A percentile compares a stretch with the other conserved stretches of the same genome.
Evolutionary conservation across 2,888 invertebrate species (phyloP).

Genomic region (Notocelia uddmanniana): DNA sequence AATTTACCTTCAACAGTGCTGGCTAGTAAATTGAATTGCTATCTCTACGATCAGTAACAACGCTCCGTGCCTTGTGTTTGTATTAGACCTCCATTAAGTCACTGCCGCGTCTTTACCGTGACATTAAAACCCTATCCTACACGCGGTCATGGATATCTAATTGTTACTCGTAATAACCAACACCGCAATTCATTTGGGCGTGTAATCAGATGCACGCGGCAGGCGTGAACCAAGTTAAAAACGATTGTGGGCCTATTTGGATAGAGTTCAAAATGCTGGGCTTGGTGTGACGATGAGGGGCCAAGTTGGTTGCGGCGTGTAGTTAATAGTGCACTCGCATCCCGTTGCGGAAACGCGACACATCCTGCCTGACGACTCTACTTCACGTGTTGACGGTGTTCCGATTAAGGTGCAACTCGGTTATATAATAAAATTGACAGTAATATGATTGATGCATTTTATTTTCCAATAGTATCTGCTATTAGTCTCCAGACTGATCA

Average conservation of each 20-base stretch:
- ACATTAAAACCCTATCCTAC: constrained; percentile 20
- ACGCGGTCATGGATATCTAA: constrained; percentile 13
- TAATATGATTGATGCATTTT: neutral
- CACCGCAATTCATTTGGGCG: constrained; percentile 10
- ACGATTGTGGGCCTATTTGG: neutral
- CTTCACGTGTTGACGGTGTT: constrained; percentile 8
- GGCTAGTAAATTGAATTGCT: neutral
- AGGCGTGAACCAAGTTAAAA: neutral
- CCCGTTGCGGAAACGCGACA: constrained; percentile 59
- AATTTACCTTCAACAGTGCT: no score
- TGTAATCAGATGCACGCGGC: constrained; percentile 19
- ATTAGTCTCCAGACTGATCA: no score
- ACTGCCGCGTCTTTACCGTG: constrained; percentile 11
- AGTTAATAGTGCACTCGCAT: constrained; percentile 59
- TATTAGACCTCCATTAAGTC: neutral
- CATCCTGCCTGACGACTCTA: constrained; percentile 51
- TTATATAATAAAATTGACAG: constrained; percentile 6
- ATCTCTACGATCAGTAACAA: neutral
- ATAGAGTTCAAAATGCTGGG: neutral
- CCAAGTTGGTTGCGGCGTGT: constrained; percentile 23
- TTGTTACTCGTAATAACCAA: constrained; percentile 15
- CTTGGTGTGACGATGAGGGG: neutral
- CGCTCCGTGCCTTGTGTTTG: neutral
- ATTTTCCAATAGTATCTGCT: no score
- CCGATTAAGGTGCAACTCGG: neutral